Evolutionary conservation across 2,888 invertebrate genomes (phyloP), one percentile per base, ranked within the genome.

Genomic region (Carpatolechia fugitivella): DNA sequence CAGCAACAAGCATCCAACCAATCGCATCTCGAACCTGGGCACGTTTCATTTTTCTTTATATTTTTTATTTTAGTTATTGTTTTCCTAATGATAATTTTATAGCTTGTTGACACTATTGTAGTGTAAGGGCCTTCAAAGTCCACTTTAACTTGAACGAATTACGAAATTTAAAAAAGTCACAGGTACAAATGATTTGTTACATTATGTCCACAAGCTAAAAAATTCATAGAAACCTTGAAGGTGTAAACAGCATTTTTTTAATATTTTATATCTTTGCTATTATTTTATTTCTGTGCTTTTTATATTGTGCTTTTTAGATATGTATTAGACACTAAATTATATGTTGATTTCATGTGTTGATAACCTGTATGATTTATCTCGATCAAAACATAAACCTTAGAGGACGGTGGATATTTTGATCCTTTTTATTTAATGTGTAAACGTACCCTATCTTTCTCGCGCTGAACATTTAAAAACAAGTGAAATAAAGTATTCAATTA

Each of bases 21-120:
- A 87, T 93, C 94, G 93, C 94, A 94, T 93, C 94, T 96, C 92
- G 96, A 96, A 93, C 96, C 96, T 93, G 96, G 96, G 96, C 95
- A 95, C 94, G 95, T 94, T 92, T 90, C 92, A 91, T 93, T 89
- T 87, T 88, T 82, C 76, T 81, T 80, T 86, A 82, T 82, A 80
- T 82, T 86, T 86, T 83, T 86, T 80, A 79, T 80, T 88, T 82
- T 76, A 76, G 66, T 76, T 76, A 72, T 66, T 71, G 62, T 60
- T 75, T 75, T 65, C 51, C 65, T 44, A 44, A 44, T 44, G 41
- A 40, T 53, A 57, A 54, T 67, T 66, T 69, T 63, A 63, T 70
- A 62, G 63, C 55, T 72, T 66, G 56, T 66, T 69, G 70, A 68
- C 24, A 6, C 24, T 24, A 24, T n/a, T n/a, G 41, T 33, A 11